Conservation (phyloP, 1,140 invertebrate genomes). For the Drosophila setifemur region DNA sequence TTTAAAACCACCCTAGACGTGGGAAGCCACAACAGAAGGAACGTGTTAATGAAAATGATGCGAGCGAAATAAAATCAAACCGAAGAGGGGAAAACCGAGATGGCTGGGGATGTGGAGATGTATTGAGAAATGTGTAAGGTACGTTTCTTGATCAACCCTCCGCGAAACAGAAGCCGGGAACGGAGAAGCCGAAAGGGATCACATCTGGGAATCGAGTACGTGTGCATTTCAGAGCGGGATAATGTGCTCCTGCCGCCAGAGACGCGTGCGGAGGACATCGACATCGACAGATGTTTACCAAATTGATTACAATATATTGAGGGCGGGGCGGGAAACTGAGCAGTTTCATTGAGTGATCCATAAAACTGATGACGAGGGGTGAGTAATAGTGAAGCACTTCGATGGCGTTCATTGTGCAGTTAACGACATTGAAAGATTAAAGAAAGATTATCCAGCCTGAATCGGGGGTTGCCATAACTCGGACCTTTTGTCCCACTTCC, state of each 20-base stretch:
- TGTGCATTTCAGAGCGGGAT: slow-evolving; percentile 73
- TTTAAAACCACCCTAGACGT: slow-evolving; percentile 42
- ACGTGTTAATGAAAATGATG: slow-evolving; percentile 65
- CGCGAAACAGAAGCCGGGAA: neutral
- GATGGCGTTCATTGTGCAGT: slow-evolving; percentile 25
- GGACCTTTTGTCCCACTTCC: slow-evolving; percentile 13
- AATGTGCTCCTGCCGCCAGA: slow-evolving; percentile 60
- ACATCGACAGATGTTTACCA: slow-evolving; percentile 75
- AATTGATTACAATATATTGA: slow-evolving; percentile 66
- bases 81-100: slow-evolving; percentile 14
- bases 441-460: slow-evolving; percentile 33
- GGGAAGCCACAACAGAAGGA: slow-evolving; percentile 5
- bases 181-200: neutral
- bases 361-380: slow-evolving; percentile 26
- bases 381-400: slow-evolving; percentile 38
- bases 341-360: slow-evolving; percentile 53
- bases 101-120: slow-evolving; percentile 5
- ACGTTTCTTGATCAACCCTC: slow-evolving; percentile 70
- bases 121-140: slow-evolving; percentile 67
- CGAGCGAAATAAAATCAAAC: slow-evolving; percentile 59
- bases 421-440: slow-evolving; percentile 70
- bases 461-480: neutral
- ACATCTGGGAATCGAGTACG: slow-evolving; percentile 71
- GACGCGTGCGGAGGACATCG: slow-evolving; percentile 58
- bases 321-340: slow-evolving; percentile 14